Evolutionary conservation across 2,797 vertebrate species (phyloP).

Genomic region (Poecilia picta): DNA sequence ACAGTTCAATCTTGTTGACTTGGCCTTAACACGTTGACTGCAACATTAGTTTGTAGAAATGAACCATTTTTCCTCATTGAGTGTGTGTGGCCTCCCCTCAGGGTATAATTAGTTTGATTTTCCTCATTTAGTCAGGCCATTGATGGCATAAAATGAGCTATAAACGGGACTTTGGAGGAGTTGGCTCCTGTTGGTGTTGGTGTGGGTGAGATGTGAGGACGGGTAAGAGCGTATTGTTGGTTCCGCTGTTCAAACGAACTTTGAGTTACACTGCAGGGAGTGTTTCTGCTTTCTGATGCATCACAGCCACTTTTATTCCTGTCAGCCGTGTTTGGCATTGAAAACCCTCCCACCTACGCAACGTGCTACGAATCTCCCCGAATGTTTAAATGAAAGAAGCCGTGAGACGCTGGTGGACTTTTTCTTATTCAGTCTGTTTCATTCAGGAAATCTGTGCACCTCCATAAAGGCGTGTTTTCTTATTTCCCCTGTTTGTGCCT

Average conservation of each 20-base stretch:
- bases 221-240: background rate
- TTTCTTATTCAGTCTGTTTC: slow-evolving; percentile 16
- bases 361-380: background rate
- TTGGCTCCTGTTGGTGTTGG: background rate
- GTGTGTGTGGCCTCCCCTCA: slow-evolving; percentile 3
- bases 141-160: background rate
- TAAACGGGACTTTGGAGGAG: background rate
- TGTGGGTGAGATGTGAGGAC: slow-evolving; percentile 8
- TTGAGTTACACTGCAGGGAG: background rate
- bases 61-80: background rate
- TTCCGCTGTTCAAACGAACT: background rate
- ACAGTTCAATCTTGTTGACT: background rate
- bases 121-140: background rate
- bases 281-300: slow-evolving; percentile 1
- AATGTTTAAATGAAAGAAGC: slow-evolving; percentile 5
- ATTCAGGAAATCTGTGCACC: background rate
- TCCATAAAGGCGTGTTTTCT: slow-evolving; percentile 21
- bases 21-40: background rate
- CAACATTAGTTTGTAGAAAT: background rate
- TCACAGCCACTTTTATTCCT: slow-evolving; percentile 4
- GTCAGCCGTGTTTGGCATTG: slow-evolving; percentile 2
- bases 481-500: slow-evolving; percentile 9
- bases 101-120: background rate
- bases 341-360: slow-evolving; percentile 22
- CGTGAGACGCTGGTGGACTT: background rate